Base-by-base conservation (phyloP, 2,888 invertebrate genomes). In the Therioaphis trifolii region DNA sequence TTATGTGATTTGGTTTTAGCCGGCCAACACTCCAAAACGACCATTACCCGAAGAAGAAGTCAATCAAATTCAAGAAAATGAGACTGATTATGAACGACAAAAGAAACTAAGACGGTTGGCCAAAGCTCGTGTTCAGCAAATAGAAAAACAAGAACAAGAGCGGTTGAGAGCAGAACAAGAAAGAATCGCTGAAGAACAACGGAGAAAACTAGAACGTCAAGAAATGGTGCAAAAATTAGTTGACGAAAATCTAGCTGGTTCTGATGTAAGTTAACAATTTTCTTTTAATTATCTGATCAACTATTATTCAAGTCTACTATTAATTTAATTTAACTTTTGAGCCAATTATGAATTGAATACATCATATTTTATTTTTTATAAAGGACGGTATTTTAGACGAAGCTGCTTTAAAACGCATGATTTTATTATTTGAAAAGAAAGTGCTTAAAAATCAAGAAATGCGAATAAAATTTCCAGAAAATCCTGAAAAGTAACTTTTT, bases 391-490 rank as follows among this genome's bases (percentile, higher is more conserved):
- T 93, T 0, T 89, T 98, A 69, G 97, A 98, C 90, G 98, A 98
- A 86, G 91, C 93, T 40, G 92, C 93, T 15, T 91, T 98, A 12
- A 98, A 98, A 88, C 94, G 95, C 88, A 92, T 98, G 88, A 93
- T 98, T 29, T 90, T 98, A 18, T 92, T 95, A 85, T 97, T 99
- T 90, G 99, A 99, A 88, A 99, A 99, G 88, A 92, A 96, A 88
- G 94, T 95, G 74, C 90, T 97, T 12, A 95, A 93, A 88, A 99
- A 99, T 89, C 95, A 98, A 88, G 99, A 99, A 90, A 96, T 98
- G 95, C 92, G 99, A 86, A 98, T 99, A 18, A 99, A 99, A 89
- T 99, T 97, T 89, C 96, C 98, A 0, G 99, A 98, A 88, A 93
- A 94, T 87, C 96, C 98, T 11, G 97, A 98, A 88, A 98, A 98